A percentile compares a stretch with the other conserved stretches of the same genome.
Evolutionary conservation across 2,888 invertebrate species (phyloP).

Genomic region (Synergus gifuensis): DNA sequence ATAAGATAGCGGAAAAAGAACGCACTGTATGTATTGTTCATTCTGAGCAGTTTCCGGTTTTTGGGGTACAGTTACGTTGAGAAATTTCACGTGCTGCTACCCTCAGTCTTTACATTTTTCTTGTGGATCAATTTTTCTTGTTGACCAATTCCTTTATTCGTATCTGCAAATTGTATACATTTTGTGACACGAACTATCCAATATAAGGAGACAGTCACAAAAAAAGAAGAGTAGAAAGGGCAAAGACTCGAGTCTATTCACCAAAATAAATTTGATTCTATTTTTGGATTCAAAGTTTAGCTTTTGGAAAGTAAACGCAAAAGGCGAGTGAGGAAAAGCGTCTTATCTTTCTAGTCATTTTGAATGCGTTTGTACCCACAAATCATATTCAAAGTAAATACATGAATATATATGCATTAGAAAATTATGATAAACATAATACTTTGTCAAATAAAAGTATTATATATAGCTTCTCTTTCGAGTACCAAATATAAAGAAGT

Average conservation of each 20-base stretch:
- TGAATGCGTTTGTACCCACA: neutral
- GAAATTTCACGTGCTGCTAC: conserved; percentile 26
- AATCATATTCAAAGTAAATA: neutral
- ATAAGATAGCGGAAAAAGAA: conserved; percentile 56
- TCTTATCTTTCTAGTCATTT: neutral
- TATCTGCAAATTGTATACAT: neutral
- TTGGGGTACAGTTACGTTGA: conserved; percentile 31
- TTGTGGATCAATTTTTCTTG: neutral
- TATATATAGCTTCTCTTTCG: neutral
- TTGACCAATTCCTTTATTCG: neutral
- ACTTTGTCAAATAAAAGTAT: too few species aligned
- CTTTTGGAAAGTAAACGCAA: conserved; percentile 14
- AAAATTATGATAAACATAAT: too few species aligned
- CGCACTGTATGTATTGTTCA: conserved; percentile 52
- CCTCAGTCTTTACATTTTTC: conserved; percentile 1
- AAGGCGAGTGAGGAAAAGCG: conserved; percentile 17
- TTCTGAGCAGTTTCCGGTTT: conserved; percentile 59
- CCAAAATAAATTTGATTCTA: conserved; percentile 38
- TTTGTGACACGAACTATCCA: neutral
- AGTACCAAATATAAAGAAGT: neutral
- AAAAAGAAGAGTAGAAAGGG: conserved; percentile 13
- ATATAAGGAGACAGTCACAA: neutral
- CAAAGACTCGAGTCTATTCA: conserved; percentile 12
- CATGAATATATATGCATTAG: too few species aligned
- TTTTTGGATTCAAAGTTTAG: conserved; percentile 20